Evolutionary conservation across 2,113 vertebrate genomes (phyloP), one percentile per base, ranked within the genome.

Genomic region (Propithecus coquereli): DNA sequence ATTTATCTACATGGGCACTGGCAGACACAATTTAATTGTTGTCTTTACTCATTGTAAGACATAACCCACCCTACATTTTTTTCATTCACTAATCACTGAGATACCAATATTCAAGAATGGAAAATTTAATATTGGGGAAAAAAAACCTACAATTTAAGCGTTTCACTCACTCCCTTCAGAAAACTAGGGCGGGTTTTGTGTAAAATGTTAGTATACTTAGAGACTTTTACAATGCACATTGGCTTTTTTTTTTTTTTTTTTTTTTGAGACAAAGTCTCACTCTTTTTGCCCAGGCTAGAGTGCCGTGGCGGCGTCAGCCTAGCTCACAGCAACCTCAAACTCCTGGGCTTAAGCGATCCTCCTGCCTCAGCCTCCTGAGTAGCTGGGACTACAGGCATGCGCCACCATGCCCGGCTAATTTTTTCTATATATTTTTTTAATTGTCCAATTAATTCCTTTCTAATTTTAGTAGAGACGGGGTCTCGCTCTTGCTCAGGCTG

Each of bases 51-150:
- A 71, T 97, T 98, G 98, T 98, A 98, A 99, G 98, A 99, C 98
- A 99, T 97, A 97, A 65, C 98, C 97, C 98, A 98, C 97, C 98
- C 98, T 98, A 98, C 98, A 97, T 97, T 98, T 98, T 93, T 98
- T 98, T 98, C 98, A 98, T 98, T 98, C 98, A 99, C 98, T 98
- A 98, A 99, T 98, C 98, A 99, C 98, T 98, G 98, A 99, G 98
- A 98, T 99, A 98, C 98, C 98, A 99, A 99, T 98, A 98, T 98
- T 98, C 97, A 98, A 98, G 98, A 98, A 98, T 98, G 98, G 97
- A 99, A 98, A 99, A 98, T 98, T 99, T 97, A 98, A 98, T 98
- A 98, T 98, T 98, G 98, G 98, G 99, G 45, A 12, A 99, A 99
- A 99, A 98, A 99, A 99, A 98, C 98, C 98, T 98, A 98, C 98